These are phyloP conservation scores for Myiagra hebetior DNA, from an alignment of 2,113 vertebrate species.

Conservation along the genomic window DNA sequence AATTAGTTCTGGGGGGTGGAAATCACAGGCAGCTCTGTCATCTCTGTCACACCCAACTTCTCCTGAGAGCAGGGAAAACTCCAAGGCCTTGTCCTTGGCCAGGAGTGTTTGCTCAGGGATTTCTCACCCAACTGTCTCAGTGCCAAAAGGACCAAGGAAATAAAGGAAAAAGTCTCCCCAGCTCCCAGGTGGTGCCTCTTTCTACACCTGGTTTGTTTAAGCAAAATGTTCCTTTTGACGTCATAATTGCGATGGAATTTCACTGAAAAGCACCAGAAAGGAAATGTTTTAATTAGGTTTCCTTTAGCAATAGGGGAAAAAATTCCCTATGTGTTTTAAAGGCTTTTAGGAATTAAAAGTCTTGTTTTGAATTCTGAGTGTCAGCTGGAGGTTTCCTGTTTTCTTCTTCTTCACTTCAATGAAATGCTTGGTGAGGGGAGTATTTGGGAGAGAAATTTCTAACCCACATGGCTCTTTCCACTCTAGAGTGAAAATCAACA, in stretches of 20 bases:
- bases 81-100: not conserved
- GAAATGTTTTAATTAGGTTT: not conserved
- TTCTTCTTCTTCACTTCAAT: not conserved
- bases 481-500: not conserved
- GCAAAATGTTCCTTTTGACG: not conserved
- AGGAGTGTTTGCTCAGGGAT: not conserved
- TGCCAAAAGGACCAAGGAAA: not conserved
- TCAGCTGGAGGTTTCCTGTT: not conserved
- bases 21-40: not conserved
- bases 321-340: not conserved
- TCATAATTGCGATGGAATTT: not conserved
- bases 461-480: not conserved
- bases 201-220: not conserved
- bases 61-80: not conserved
- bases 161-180: not conserved
- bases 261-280: not conserved
- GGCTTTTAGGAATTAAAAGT: not conserved
- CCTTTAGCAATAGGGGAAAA: not conserved
- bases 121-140: not conserved
- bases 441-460: not conserved
- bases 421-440: not conserved
- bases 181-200: not conserved
- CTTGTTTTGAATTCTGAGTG: not conserved
- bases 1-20: not conserved
- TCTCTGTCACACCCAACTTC: not conserved